Conservation (phyloP, 2,797 vertebrate species). For the Bradypodion ventrale region DNA sequence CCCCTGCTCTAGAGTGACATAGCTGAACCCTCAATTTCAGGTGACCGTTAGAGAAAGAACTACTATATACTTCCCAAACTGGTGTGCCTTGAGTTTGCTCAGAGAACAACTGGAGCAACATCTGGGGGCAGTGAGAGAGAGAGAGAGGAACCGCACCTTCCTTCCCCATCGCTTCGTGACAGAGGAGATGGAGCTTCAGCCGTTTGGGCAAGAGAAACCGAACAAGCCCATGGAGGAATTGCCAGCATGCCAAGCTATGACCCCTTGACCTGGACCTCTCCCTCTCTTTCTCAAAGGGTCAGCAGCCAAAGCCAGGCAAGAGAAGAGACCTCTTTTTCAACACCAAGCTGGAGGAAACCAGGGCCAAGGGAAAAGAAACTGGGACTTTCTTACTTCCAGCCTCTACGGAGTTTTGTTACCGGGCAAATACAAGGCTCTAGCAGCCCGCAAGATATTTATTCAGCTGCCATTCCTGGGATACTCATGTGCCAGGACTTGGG, state of each 20-base stretch:
- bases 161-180: neutral
- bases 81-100: neutral
- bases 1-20: too few relatives aligned
- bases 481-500: neutral
- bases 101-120: too few relatives aligned
- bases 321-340: neutral
- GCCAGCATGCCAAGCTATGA: neutral
- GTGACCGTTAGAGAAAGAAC: neutral
- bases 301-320: neutral
- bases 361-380: neutral
- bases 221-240: neutral
- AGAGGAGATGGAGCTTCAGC: neutral
- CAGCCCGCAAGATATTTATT: neutral
- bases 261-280: too few relatives aligned
- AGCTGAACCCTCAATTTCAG: neutral
- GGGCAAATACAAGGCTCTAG: neutral
- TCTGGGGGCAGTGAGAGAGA: too few relatives aligned
- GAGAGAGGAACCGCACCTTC: too few relatives aligned
- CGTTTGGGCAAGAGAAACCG: neutral
- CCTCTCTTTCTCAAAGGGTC: too few relatives aligned
- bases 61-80: neutral
- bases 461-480: slow-evolving; percentile 4
- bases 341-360: neutral
- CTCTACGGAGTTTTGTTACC: neutral
- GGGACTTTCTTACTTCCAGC: neutral